These are phyloP conservation scores for Brienomyrus longianalis DNA, from an alignment of 2,113 vertebrate species.

Conservation along the genomic window DNA sequence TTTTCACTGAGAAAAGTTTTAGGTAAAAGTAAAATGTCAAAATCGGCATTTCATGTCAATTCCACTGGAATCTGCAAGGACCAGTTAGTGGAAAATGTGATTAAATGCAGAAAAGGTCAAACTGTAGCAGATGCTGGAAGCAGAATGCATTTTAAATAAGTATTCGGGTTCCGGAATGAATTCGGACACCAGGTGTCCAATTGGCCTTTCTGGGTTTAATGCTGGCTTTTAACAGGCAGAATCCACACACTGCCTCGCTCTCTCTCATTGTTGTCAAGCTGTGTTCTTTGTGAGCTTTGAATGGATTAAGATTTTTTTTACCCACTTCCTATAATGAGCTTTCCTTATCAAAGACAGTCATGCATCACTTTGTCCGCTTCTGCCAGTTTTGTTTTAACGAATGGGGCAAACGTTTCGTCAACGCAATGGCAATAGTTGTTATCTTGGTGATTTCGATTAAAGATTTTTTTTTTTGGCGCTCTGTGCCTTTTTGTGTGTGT, in stretches of 20 bases:
- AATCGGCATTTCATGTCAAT: not conserved
- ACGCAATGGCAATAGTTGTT: not conserved
- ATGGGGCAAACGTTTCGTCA: not conserved
- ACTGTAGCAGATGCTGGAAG: not conserved
- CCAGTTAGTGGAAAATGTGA: not conserved
- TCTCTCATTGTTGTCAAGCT: not conserved
- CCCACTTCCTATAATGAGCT: constrained; percentile 9
- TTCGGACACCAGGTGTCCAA: not conserved
- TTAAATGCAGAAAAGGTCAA: not conserved
- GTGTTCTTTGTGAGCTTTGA: not conserved
- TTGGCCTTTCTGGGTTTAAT: not conserved
- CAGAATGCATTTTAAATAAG: not conserved
- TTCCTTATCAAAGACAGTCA: constrained; percentile 8
- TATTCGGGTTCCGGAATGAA: not conserved
- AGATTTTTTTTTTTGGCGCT: not conserved
- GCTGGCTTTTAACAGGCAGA: not conserved
- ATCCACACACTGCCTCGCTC: not conserved
- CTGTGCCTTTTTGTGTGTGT: not conserved
- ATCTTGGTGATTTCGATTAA: not conserved
- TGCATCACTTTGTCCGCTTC: not conserved
- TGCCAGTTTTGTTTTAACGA: not conserved
- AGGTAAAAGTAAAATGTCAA: not conserved
- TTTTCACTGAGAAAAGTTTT: not conserved
- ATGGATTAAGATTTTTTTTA: not conserved
- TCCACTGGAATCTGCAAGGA: not conserved